Evolutionary conservation across 2,113 vertebrate genomes (phyloP).

Genomic region (Meriones unguiculatus): DNA sequence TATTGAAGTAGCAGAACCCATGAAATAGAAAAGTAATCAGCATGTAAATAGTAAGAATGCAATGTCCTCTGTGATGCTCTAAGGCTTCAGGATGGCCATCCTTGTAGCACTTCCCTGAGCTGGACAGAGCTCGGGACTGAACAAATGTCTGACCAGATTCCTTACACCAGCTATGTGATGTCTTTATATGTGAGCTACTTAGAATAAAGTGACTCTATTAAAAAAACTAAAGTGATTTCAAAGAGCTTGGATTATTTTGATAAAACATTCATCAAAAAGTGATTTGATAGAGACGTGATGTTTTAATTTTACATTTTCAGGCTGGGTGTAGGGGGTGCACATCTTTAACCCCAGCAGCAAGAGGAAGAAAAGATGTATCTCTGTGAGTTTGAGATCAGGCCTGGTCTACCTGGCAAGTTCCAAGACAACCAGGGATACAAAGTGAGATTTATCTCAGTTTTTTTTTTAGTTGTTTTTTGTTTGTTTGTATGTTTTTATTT

Average conservation of each 20-base stretch:
- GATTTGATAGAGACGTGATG: no score
- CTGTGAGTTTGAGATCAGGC: neutral
- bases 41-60: neutral
- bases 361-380: neutral
- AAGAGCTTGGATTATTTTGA: no score
- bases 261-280: neutral
- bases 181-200: neutral
- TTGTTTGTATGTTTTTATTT: neutral
- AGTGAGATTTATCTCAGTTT: neutral
- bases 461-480: no score
- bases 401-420: no score
- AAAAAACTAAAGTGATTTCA: neutral
- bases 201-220: neutral
- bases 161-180: neutral
- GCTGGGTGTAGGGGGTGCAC: rapidly evolving
- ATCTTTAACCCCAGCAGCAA: neutral
- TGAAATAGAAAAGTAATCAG: neutral
- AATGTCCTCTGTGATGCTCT: neutral
- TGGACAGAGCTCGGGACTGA: neutral
- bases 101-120: neutral
- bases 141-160: neutral
- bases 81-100: neutral
- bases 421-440: no score
- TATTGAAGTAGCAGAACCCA: neutral
- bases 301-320: neutral